Base-by-base conservation (phyloP, 2,113 vertebrate genomes). In the Ascaphus truei region DNA sequence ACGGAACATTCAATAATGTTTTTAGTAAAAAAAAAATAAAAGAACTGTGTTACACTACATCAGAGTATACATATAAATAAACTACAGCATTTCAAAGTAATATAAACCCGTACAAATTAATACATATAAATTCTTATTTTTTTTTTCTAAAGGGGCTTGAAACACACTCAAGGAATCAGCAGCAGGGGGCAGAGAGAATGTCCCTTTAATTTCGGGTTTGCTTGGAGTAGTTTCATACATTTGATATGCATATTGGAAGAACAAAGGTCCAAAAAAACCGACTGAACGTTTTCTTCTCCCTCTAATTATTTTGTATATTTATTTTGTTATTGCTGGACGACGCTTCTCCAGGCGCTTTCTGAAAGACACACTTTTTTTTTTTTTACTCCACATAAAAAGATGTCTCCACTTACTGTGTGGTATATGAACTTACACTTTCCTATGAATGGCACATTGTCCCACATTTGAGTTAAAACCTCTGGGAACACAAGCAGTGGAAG, bases 221-320 rank as follows among this genome's bases (percentile, higher is more conserved):
- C 57, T 53, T 52, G 57, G 47, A 71, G 45, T 33, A 8, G 47
- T 7, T 30, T 23, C 33, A 25, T 71, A 41, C 51, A 71, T 60
- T 61, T 71, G 67, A 71, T 71, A 51, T 45, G 50, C 57, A 69
- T 61, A 51, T 30, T 71, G 57, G 67, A 71, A 71, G 43, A 52
- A 61, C 56, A 60, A 51, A 51, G 45, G 20, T 37, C 45, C 52
- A 61, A 61, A 71, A 71, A 71, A 61, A 71, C 52, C 22, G 45
- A 55, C 22, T 16, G 16, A 51, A 51, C 43, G 30, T 52, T 41
- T 39, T 41, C 56, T 34, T 61, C 26, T 39, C 67, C 67, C 67
- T 71, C 67, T 71, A 71, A 71, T 71, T 71, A 71, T 61, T 71
- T 71, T 51, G 56, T 41, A 45, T 71, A 61, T 71, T 39, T 61